Conservation (phyloP, 2,797 vertebrate genomes). For the Lagodon rhomboides region DNA sequence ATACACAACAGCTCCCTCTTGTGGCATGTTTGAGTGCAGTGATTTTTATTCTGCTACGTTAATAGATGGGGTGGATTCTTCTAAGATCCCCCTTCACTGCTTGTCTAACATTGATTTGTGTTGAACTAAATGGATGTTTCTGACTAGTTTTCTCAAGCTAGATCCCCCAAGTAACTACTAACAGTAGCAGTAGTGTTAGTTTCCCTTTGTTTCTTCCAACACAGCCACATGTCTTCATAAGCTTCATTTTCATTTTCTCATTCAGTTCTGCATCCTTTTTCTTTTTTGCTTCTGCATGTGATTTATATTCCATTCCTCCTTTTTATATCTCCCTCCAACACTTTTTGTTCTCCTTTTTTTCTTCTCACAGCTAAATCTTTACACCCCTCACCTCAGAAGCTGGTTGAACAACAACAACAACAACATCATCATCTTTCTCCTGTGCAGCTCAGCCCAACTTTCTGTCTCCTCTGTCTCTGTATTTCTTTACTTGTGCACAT, state of each 20-base stretch:
- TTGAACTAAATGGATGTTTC: conserved; percentile 3
- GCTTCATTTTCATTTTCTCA: conserved; percentile 32
- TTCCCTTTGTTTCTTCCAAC: not conserved
- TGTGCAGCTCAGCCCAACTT: conserved; percentile 84
- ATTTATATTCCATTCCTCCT: conserved; percentile 32
- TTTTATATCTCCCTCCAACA: conserved; percentile 57
- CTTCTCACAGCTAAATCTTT: conserved; percentile 93
- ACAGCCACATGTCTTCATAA: not conserved
- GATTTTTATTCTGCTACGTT: not conserved
- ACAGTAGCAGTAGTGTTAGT: not conserved
- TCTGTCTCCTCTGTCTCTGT: conserved; percentile 80
- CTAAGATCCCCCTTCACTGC: not conserved
- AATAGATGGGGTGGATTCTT: not conserved
- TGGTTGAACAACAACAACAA: conserved; percentile 81
- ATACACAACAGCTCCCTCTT: conserved; percentile 60
- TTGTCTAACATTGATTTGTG: conserved; percentile 19
- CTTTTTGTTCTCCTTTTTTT: conserved; percentile 51
- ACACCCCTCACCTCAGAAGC: conserved; percentile 86
- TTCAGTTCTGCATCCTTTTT: conserved; percentile 20
- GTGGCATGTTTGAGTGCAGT: conserved; percentile 66
- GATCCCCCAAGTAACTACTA: conserved; percentile 3
- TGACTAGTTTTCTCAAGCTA: not conserved
- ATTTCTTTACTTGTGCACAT: conserved; percentile 74
- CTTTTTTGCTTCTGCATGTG: conserved; percentile 52
- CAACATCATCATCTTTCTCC: conserved; percentile 78